Base-by-base conservation (phyloP, 2,113 vertebrate species). In the Eurystomus gularis region DNA sequence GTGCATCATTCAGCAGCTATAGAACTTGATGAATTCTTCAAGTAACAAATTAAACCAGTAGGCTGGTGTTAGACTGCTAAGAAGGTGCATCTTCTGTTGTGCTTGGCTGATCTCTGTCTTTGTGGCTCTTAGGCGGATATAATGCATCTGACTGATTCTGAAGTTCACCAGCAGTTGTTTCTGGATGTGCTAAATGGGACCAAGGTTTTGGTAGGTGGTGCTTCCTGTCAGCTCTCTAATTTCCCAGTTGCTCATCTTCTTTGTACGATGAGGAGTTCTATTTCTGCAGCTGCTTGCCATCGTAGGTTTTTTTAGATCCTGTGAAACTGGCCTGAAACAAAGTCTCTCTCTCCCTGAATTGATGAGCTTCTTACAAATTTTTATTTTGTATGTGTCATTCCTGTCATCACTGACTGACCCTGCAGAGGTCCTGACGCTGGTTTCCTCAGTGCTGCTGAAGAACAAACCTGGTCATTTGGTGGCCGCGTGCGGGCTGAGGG, bases 111-210 rank as follows among this genome's bases (percentile, higher is more conserved):
- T 58, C 8, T 83, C 55, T 84, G 31, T 95, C 54, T 80, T 68
- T 77, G 58, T 54, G 70, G 40, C 21, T 71, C 70, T 21, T 75
- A 99, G 99, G 98, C 98, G 0, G 99, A 99, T 64, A 98, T 99
- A 81, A 99, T 99, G 99, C 98, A 99, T 65, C 96, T 99, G 79
- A 98, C 98, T 1, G 99, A 99, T 17, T 84, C 98, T 25, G 93
- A 97, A 4, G 97, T 98, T 68, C 98, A 96, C 55, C 98, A 98
- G 87, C 99, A 99, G 61, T 97, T 99, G n/a, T 99, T 99, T 96
- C 98, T 99, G 96, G 99, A 99, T 8, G 98, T 99, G 66, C 97
- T 99, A 14, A 98, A 98, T 13, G 98, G 98, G 31, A 98, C 99
- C 92, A 99, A 98, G 97, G 98, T 98, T 16, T 97, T 99, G 96